Evolutionary conservation across 2,797 vertebrate genomes (phyloP).

Genomic region (Sebastes diploproa): DNA sequence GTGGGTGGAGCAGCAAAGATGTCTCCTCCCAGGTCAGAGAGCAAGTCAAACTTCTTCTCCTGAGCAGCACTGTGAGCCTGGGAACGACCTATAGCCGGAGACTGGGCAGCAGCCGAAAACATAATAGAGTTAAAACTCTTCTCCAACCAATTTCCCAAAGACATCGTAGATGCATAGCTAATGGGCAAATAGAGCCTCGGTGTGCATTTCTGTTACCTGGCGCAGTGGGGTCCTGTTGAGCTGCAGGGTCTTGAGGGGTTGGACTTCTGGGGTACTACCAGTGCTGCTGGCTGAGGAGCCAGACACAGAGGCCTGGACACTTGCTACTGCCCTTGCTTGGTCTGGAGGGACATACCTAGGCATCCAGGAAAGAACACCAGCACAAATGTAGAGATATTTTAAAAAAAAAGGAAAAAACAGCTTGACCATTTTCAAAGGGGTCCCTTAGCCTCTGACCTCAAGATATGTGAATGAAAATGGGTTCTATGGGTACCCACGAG

Average conservation of each 20-base stretch:
- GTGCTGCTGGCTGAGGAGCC: conserved; percentile 96
- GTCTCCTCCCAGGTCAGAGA: conserved; percentile 96
- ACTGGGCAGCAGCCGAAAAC: conserved; percentile 73
- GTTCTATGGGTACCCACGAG: too few relatives aligned
- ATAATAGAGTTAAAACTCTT: neutral
- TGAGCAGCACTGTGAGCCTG: conserved; percentile 84
- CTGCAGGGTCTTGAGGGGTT: conserved; percentile 93
- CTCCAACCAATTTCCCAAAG: neutral
- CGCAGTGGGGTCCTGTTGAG: conserved; percentile 94
- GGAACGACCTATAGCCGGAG: conserved; percentile 88
- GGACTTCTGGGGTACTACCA: conserved; percentile 96
- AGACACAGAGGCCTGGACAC: conserved; percentile 93
- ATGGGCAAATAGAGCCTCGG: neutral
- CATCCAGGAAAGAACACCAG: conserved; percentile 4
- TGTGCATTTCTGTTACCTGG: conserved; percentile 82
- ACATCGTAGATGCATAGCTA: neutral
- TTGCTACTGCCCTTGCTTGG: conserved; percentile 91
- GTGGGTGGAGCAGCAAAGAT: conserved; percentile 90
- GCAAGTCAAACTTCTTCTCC: conserved; percentile 97
- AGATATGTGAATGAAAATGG: too few relatives aligned
- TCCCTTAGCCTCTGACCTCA: too few relatives aligned
- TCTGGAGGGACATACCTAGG: conserved; percentile 97
- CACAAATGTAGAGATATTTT: neutral
- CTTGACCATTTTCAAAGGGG: too few relatives aligned
- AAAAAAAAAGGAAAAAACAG: neutral